Percentiles rank a stretch among this genome's conserved stretches.
Evolutionary conservation across 2,113 vertebrate genomes (phyloP).

Genomic region (Delphinus delphis): DNA sequence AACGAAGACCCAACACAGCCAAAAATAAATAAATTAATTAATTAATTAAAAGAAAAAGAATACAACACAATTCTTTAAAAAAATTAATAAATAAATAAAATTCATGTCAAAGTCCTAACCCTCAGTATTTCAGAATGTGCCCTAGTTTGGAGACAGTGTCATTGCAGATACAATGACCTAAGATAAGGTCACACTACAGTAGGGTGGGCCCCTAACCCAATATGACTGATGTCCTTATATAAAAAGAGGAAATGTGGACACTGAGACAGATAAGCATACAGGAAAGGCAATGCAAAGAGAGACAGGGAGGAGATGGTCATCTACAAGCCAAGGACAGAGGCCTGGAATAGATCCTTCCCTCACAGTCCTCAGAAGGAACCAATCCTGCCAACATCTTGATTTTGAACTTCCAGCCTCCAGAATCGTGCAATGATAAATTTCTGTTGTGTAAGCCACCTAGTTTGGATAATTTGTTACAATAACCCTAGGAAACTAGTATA

Average conservation of each 20-base stretch:
- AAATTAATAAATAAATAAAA: no score
- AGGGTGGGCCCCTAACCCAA: neutral
- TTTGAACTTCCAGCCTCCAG: neutral
- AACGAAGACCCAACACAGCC: no score
- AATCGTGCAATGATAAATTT: neutral
- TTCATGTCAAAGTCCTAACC: neutral
- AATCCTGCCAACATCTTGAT: neutral
- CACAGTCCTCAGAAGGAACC: neutral
- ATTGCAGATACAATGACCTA: neutral
- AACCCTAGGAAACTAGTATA: neutral
- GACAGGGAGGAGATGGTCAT: neutral
- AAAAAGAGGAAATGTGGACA: neutral
- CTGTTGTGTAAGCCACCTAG: neutral
- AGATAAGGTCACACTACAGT: neutral
- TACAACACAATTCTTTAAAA: no score
- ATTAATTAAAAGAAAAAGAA: no score
- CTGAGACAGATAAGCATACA: no score
- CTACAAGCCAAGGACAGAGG: neutral
- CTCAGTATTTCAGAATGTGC: neutral
- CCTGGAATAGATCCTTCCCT: neutral
- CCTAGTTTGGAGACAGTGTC: neutral
- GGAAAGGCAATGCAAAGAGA: neutral
- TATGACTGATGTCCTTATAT: neutral
- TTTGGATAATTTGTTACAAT: neutral
- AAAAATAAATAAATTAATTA: no score